Evolutionary conservation across 2,113 vertebrate genomes (phyloP).

Genomic region (Sclerurus mexicanus): DNA sequence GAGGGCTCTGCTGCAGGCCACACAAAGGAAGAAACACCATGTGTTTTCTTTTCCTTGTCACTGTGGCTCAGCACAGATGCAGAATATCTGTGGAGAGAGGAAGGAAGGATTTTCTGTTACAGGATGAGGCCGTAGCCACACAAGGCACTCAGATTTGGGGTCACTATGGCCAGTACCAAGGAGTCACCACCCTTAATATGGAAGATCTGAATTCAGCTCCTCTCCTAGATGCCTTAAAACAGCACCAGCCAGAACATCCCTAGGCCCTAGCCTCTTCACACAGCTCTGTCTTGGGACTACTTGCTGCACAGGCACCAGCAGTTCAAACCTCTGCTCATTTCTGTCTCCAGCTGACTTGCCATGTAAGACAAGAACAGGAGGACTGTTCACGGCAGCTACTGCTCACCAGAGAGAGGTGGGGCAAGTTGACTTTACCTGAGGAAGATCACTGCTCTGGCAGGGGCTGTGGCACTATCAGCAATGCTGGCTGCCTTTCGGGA

Average conservation of each 20-base stretch:
- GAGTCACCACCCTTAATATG: neutral
- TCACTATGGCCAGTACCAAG: neutral
- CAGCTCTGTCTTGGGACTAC: neutral
- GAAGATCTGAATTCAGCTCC: neutral
- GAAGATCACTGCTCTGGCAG: conserved; percentile 58
- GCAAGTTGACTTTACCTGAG: conserved; percentile 12
- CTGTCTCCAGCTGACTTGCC: neutral
- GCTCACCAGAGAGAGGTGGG: rapidly evolving
- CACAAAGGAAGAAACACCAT: neutral
- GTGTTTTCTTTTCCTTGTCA: neutral
- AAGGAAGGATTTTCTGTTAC: neutral
- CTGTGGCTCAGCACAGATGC: neutral
- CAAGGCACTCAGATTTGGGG: neutral
- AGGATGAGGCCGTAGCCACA: rapidly evolving
- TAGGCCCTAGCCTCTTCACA: neutral
- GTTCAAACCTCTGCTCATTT: neutral
- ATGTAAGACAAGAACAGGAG: neutral
- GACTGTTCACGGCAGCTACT: neutral
- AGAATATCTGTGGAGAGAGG: rapidly evolving
- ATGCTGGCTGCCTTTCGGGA: conserved; percentile 60
- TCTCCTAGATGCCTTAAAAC: neutral
- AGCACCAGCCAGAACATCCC: neutral
- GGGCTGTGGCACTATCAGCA: conserved; percentile 62
- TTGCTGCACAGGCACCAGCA: neutral
- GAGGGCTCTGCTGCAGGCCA: neutral